Base-by-base conservation (phyloP, 2,113 vertebrate species). In the Hippolais icterina region DNA sequence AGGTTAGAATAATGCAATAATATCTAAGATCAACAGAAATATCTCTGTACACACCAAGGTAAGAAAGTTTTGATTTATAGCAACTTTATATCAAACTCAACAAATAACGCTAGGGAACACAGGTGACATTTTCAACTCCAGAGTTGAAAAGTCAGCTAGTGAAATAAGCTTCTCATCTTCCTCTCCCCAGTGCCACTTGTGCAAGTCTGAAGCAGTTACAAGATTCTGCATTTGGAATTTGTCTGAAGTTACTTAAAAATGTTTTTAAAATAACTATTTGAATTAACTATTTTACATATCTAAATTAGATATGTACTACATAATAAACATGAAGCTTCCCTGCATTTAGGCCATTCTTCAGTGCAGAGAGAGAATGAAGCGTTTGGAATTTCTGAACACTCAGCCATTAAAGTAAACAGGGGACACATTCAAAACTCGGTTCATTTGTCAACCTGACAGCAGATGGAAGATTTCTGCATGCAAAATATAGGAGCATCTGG, bases 381-480 rank as follows among this genome's bases (percentile, higher is more conserved):
- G 16, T 64, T 87, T 90, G 78, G 69, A 77, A 84, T 61, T 85
- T 64, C 66, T 75, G 84, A 94, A 94, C 33, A 35, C 29, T 95
- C 8, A 1, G 65, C 39, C 77, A 70, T 94, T 88, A 88, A 89
- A 91, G 46, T 70, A 88, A 96, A 95, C 64, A 83, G 77, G 93
- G 96, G 88, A 92, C 90, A 87, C 93, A 95, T 95, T 96, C 75
- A 86, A 65, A 93, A 89, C 61, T 74, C 10, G 6, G 61, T 93
- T 92, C 88, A 94, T 97, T 93, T 93, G 88, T 95, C 95, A 97
- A 41, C 19, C 31, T 96, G 95, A 97, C 95, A 96, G 82, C 81
- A 90, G 80, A 93, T 95, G 88, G 81, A 96, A 96, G 86, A 94
- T 61, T 94, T 91, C 69, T 91, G 86, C 94, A 93, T 83, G 44